A percentile compares a stretch with the other conserved stretches of the same genome.
Conservation (phyloP, 2,888 invertebrate species). For the Vandiemenella viatica region DNA sequence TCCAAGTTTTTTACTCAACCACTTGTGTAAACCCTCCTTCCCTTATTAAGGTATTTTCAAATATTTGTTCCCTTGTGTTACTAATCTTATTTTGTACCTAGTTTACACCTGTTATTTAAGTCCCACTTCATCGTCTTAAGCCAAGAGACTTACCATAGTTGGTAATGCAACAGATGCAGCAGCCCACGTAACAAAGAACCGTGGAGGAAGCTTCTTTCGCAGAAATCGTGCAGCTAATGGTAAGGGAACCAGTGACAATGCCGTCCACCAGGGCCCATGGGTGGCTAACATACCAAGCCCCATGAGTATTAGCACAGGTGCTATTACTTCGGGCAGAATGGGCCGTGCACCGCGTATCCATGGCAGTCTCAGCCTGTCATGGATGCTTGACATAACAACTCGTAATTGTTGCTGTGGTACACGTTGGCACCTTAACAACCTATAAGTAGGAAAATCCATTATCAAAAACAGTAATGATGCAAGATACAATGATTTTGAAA, state of each 20-base stretch:
- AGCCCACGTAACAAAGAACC: slow-evolving; percentile 64
- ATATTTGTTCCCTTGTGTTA: too few relatives aligned
- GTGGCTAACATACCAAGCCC: slow-evolving; percentile 33
- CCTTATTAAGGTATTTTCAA: too few relatives aligned
- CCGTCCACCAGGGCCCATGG: slow-evolving; percentile 26
- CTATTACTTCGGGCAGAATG: slow-evolving; percentile 33
- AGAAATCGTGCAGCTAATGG: background rate
- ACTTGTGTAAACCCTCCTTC: too few relatives aligned
- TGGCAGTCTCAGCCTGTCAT: slow-evolving; percentile 39
- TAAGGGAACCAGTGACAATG: background rate
- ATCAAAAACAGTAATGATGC: background rate
- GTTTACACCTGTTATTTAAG: too few relatives aligned
- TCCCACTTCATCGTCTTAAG: too few relatives aligned
- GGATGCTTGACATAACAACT: slow-evolving; percentile 32
- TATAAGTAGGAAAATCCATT: slow-evolving; percentile 21
- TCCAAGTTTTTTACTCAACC: too few relatives aligned
- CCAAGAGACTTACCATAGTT: too few relatives aligned
- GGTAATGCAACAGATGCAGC: slow-evolving; percentile 46
- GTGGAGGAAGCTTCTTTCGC: slow-evolving; percentile 25
- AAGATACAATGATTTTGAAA: background rate
- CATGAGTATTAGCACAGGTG: slow-evolving; percentile 35
- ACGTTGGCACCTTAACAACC: slow-evolving; percentile 27
- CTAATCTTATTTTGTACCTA: too few relatives aligned
- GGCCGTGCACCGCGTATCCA: slow-evolving; percentile 40
- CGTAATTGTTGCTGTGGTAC: slow-evolving; percentile 24